A percentile compares a stretch with the other conserved stretches of the same genome.
Conservation (phyloP, 2,888 invertebrate species). For the Apantesis nais region DNA sequence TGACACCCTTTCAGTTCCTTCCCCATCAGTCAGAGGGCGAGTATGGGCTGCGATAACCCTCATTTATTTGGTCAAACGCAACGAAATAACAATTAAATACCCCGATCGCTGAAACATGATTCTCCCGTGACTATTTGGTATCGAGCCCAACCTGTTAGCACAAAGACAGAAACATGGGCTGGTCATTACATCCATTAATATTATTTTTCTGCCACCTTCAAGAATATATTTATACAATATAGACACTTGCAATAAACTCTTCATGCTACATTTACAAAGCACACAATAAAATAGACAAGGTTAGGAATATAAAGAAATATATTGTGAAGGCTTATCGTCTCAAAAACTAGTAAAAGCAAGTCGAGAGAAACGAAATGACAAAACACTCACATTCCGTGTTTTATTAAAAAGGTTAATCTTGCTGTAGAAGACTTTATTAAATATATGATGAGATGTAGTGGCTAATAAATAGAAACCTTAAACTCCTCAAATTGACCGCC, state of each 20-base stretch:
- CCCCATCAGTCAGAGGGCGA: too few relatives aligned
- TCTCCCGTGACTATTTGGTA: too few relatives aligned
- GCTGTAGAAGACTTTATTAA: background rate
- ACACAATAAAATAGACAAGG: constrained; percentile 8
- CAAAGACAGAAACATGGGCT: background rate
- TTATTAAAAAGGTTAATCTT: background rate
- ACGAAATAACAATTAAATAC: too few relatives aligned
- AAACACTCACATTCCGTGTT: background rate
- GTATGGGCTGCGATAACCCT: too few relatives aligned
- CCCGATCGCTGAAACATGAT: too few relatives aligned
- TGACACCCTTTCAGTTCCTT: too few relatives aligned
- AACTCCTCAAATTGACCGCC: background rate
- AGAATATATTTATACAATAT: background rate
- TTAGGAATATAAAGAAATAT: constrained; percentile 8
- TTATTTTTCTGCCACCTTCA: background rate
- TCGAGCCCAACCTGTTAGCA: too few relatives aligned
- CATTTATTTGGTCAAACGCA: too few relatives aligned
- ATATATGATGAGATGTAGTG: background rate
- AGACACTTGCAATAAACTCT: background rate
- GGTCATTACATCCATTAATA: background rate
- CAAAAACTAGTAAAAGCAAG: constrained; percentile 26
- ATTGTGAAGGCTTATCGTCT: constrained; percentile 12
- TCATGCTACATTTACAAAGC: background rate
- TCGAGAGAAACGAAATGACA: constrained; percentile 3
- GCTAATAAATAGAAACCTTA: background rate